Conservation (phyloP, 2,888 invertebrate species). For the Elegia similella region DNA sequence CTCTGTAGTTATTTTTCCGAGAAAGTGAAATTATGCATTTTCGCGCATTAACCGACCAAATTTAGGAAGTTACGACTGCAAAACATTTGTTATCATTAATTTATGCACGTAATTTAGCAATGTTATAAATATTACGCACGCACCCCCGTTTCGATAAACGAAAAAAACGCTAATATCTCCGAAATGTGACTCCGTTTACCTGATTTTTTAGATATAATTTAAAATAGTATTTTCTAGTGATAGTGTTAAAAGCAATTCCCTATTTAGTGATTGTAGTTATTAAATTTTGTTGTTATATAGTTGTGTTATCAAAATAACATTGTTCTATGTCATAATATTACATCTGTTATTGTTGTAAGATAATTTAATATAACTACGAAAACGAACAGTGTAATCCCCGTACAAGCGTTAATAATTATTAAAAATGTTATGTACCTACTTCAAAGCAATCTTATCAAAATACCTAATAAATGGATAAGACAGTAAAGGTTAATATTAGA, state of each 20-base stretch:
- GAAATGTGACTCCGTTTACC: conserved; percentile 60
- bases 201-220: conserved; percentile 30
- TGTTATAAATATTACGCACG: conserved; percentile 38
- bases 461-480: no score
- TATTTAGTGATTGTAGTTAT: conserved; percentile 14
- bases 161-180: conserved; percentile 42
- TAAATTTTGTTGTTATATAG: conserved; percentile 13
- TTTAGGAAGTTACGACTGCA: conserved; percentile 25
- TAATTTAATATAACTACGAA: conserved; percentile 1
- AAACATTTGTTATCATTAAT: conserved; percentile 6
- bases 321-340: conserved; percentile 14
- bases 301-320: conserved; percentile 23
- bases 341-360: conserved; percentile 25
- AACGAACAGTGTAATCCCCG: neutral
- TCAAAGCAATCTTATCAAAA: neutral
- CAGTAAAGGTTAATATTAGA: neutral
- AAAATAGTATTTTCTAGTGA: conserved; percentile 13
- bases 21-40: neutral
- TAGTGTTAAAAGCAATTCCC: conserved; percentile 17
- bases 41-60: conserved; percentile 50
- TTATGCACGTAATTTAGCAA: conserved; percentile 31
- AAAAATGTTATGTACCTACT: neutral
- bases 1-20: conserved; percentile 30
- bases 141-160: conserved; percentile 51
- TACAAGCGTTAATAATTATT: conserved; percentile 4